phyloP scores from a whole-genome alignment of 2,888 invertebrate genomes.

The Drosophila parthenogenetica region DNA sequence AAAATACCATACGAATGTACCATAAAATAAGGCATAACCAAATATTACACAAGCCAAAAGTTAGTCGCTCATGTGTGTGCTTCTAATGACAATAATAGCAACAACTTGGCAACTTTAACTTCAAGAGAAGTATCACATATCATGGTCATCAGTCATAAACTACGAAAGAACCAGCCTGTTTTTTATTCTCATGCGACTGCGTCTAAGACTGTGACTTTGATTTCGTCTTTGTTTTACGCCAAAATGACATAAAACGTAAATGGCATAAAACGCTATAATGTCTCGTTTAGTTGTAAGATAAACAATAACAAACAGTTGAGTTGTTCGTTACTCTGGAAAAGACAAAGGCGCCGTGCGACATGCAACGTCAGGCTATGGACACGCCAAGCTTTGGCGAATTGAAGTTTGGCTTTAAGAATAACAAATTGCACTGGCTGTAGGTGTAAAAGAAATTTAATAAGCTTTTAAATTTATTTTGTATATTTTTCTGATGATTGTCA shows the following conservation, averaged over 20 bases:
- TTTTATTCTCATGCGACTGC: constrained; percentile 19
- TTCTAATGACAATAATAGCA: constrained; percentile 50
- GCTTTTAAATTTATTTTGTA: background rate
- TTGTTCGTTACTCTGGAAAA: constrained; percentile 55
- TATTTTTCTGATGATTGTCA: background rate
- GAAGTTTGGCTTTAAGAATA: constrained; percentile 37
- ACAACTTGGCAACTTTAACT: constrained; percentile 44
- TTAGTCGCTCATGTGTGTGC: constrained; percentile 56
- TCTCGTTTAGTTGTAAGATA: constrained; percentile 66
- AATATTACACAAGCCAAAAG: constrained; percentile 48
- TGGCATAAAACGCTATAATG: constrained; percentile 80
- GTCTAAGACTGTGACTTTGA: constrained; percentile 6
- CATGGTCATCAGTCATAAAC: constrained; percentile 77
- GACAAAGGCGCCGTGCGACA: constrained; percentile 65
- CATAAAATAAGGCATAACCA: constrained; percentile 51
- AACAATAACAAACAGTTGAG: constrained; percentile 71
- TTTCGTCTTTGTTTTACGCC: constrained; percentile 54
- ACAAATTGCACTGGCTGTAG: constrained; percentile 21
- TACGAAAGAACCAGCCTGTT: constrained; percentile 40
- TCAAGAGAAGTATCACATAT: constrained; percentile 62
- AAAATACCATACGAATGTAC: constrained; percentile 69
- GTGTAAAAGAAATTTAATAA: constrained; percentile 7
- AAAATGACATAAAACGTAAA: constrained; percentile 74
- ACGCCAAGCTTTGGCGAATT: constrained; percentile 52
- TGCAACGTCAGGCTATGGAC: constrained; percentile 56